A percentile compares a stretch with the other conserved stretches of the same genome.
These are phyloP conservation scores for Pseudomyrmex flavicornis DNA, from an alignment of 1,140 invertebrate genomes.

Conservation along the genomic window DNA sequence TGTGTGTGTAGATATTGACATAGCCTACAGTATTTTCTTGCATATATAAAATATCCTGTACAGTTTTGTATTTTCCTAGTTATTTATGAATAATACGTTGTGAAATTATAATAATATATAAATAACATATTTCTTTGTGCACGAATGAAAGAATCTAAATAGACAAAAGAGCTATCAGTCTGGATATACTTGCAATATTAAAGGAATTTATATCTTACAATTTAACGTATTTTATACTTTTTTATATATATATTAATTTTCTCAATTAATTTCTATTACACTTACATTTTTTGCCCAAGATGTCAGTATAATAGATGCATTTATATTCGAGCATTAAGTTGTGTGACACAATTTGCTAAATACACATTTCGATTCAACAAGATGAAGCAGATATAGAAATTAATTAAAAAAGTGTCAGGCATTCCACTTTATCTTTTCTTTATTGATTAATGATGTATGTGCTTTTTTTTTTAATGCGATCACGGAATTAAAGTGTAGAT, in stretches of 20 bases:
- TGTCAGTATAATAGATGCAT: conserved; percentile 18
- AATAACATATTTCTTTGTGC: conserved; percentile 28
- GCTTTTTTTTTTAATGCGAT: conserved; percentile 23
- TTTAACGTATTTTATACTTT: conserved; percentile 21
- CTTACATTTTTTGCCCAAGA: background rate
- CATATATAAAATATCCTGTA: conserved; percentile 48
- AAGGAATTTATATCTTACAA: background rate
- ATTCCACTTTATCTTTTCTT: conserved; percentile 62
- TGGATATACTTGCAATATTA: conserved; percentile 27
- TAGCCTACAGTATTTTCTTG: conserved; percentile 56
- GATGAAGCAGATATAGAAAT: background rate
- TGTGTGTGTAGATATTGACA: conserved; percentile 64
- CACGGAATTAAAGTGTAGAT: conserved; percentile 28
- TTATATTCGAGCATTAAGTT: conserved; percentile 34
- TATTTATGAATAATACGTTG: conserved; percentile 35
- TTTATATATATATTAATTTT: conserved; percentile 22
- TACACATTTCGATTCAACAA: conserved; percentile 18
- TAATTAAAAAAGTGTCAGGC: conserved; percentile 16
- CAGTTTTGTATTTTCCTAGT: conserved; percentile 24
- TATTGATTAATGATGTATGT: conserved; percentile 21
- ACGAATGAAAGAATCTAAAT: conserved; percentile 26
- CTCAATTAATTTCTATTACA: conserved; percentile 38
- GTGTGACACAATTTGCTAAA: conserved; percentile 4
- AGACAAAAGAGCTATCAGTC: conserved; percentile 6
- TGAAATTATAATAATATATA: conserved; percentile 15